Base-by-base conservation (phyloP, 1,140 invertebrate species). In the Rhyzopertha dominica region DNA sequence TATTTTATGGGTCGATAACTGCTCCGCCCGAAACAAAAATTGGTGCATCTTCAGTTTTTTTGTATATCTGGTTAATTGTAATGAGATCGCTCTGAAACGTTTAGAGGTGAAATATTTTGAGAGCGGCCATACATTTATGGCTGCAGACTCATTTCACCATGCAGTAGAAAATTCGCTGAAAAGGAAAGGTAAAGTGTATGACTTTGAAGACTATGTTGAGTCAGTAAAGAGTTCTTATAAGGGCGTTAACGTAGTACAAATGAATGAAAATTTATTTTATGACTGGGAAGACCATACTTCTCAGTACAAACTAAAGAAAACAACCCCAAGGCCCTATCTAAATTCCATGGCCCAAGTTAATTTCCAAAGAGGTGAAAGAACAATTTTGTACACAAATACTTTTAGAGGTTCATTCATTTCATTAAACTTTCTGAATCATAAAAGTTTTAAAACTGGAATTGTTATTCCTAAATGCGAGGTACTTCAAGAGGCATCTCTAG, bases 1-100 rank as follows among this genome's bases (percentile, higher is more conserved):
- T 23, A 19, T 43, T 20, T 14, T 56, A 16, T 56, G 55, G 55
- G 16, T 58, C 5, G 49, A 56, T 46, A 58, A 56, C 25, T 56
- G 53, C 50, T 56, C 43, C 26, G 38, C 35, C 4, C 53, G 56
- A 25, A 56, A 56, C 32, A 56, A 53, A 37, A 56, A 53, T 39
- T 53, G 53, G 53, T n/a, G n/a, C n/a, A n/a, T n/a, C n/a, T 36
- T 42, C 29, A 14, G 44, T 40, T 40, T 41, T 24, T 31, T 45
- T 25, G 23, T 24, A 17, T 46, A 34, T 35, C 9, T 46, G 5
- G 41, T 40, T 0, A 50, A 50, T 37, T 32, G 5, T 14, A n/a
- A n/a, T n/a, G 14, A 39, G 10, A 13, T 36, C 8, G 13, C 10
- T n/a, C 8, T 28, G 8, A 8, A 29, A 24, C 7, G 20, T 19